Base-by-base conservation (phyloP, 2,113 vertebrate genomes). In the Aphelocoma coerulescens region DNA sequence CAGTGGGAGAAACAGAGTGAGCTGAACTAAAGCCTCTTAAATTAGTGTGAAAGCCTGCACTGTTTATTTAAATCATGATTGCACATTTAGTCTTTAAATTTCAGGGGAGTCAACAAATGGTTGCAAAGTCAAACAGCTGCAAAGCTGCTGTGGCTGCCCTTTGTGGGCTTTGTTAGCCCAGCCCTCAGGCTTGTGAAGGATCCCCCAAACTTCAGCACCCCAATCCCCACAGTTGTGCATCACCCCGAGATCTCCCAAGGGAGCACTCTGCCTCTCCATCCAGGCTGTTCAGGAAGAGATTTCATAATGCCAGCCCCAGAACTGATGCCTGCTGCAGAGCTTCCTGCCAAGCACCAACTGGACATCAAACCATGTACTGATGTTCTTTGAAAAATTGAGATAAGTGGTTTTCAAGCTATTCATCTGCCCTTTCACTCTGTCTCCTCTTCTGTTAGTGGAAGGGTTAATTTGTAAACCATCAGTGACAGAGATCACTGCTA, bases 191-290 rank as follows among this genome's bases (percentile, higher is more conserved):
- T 71, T 46, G 16, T 5, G 48, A 65, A 33, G 43, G 35, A 72
- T 5, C 11, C 18, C 48, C 77, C 41, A 14, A 80, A 33, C 11
- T 11, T 9, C 5, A 54, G 49, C 19, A 11, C 49, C 54, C 2
- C 49, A 7, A 6, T 3, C 28, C 55, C n/a, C n/a, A 11, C 4
- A 10, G 27, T 0, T 16, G 26, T 11, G 32, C 5, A 30, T 16
- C 63, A 21, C 67, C 35, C 49, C 0, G 0, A 12, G 19, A 33
- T 32, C 24, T 48, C 84, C 26, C 32, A 63, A 23, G 18, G 21
- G 30, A 91, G 9, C 16, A 8, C 4, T 4, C 27, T 32, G 27
- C 17, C 49, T 61, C 59, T 35, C 66, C 54, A 44, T 7, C 49
- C 63, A 54, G 41, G 28, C 17, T 83, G 22, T 57, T 54, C 51